These are phyloP conservation scores for Ancistrus triradiatus DNA, from an alignment of 2,113 vertebrate species.

Conservation along the genomic window DNA sequence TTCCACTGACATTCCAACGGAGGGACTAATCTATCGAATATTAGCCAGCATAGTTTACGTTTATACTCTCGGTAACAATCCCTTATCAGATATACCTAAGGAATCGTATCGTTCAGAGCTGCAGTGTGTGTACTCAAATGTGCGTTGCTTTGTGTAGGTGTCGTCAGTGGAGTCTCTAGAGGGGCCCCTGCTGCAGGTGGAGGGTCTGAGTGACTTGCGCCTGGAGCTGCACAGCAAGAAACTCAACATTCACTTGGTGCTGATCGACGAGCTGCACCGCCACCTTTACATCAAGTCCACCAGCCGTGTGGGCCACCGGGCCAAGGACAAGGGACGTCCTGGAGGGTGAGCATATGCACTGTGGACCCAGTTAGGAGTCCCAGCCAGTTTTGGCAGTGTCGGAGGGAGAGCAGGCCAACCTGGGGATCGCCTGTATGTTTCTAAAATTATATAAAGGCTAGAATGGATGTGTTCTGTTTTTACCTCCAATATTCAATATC, in stretches of 20 bases:
- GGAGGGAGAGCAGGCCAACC: no score
- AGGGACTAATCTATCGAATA: no score
- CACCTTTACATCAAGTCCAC: conserved; percentile 97
- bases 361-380: no score
- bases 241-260: conserved; percentile 92
- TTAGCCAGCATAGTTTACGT: no score
- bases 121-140: background rate
- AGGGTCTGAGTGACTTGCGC: conserved; percentile 89
- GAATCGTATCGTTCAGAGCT: background rate
- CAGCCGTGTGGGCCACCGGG: conserved; percentile 79
- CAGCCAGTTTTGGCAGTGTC: no score
- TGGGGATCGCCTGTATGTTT: no score
- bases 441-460: no score
- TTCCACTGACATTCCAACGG: no score
- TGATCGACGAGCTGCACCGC: conserved; percentile 93
- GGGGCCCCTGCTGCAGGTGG: conserved; percentile 88
- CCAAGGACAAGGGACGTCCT: conserved; percentile 56
- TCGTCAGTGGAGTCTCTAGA: conserved; percentile 90
- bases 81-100: no score
- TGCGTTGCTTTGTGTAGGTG: conserved; percentile 69
- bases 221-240: conserved; percentile 97
- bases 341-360: conserved; percentile 10
- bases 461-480: no score
- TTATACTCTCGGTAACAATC: no score
- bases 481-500: no score